Evolutionary conservation across 2,888 invertebrate species (phyloP).

Genomic region (Diplolepis rosae): DNA sequence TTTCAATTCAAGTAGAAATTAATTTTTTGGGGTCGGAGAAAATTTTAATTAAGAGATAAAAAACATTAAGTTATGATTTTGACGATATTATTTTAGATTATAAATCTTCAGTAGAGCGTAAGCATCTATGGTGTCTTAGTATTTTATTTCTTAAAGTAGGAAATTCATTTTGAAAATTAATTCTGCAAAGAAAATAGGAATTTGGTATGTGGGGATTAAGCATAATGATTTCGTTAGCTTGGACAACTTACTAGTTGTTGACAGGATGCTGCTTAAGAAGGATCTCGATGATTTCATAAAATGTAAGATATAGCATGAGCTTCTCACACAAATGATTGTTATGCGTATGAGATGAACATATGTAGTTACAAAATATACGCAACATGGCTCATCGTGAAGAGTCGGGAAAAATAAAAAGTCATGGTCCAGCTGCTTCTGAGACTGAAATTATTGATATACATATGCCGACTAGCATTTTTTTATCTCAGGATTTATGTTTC

Average conservation of each 20-base stretch:
- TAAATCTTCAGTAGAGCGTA: no score
- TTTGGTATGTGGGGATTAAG: not conserved
- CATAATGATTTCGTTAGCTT: not conserved
- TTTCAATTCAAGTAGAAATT: not conserved
- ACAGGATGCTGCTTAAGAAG: conserved; percentile 2
- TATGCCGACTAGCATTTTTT: conserved; percentile 31
- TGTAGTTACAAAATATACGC: conserved; percentile 31
- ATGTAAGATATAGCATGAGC: not conserved
- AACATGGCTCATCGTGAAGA: conserved; percentile 26
- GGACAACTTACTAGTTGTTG: not conserved
- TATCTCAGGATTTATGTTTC: not conserved
- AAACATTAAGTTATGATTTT: no score
- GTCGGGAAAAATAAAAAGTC: conserved; percentile 43
- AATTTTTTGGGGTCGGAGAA: not conserved
- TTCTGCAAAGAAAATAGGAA: not conserved
- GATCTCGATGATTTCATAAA: conserved; percentile 1
- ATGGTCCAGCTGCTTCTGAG: conserved; percentile 49
- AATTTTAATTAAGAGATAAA: not conserved
- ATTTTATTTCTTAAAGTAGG: no score
- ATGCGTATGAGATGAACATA: not conserved
- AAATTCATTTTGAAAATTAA: not conserved
- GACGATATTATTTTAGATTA: no score
- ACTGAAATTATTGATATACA: conserved; percentile 34
- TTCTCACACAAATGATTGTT: conserved; percentile 28
- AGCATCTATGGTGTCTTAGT: no score